Base-by-base conservation (phyloP, 2,888 invertebrate species). In the Diarsia brunnea region DNA sequence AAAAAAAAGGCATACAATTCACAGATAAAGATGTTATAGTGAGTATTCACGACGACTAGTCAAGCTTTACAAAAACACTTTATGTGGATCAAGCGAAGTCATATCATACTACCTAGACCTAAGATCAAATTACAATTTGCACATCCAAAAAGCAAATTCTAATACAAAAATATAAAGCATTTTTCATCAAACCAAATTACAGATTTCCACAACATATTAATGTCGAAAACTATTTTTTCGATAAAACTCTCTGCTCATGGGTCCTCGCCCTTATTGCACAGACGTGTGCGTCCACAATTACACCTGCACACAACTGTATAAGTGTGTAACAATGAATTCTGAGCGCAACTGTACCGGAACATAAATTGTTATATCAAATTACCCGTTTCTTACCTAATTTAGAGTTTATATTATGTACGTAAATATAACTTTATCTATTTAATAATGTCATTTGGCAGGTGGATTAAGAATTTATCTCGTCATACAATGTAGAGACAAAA, bases 301-400 rank as follows among this genome's bases (percentile, higher is more conserved):
- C 66, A 67, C 55, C 45, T 67, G 47, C 63, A 53, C 65, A 38
- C 19, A 21, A 69, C 31, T 45, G 61, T 43, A 64, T 27, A 4
- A 70, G 79, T 81, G 76, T 84, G 81, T 87, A 76, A 87, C 83
- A 88, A 86, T 85, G 87, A 84, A 76, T 79, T 86, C 84, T 67
- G 73, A 76, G 69, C 78, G 76, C 86, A 86, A 89, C 84, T 91
- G 90, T 91, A 90, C 89, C 90, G 88, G 88, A 89, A 91, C 91
- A 86, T 87, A 87, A 86, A 85, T 84, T 85, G 75, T 84, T 87
- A 76, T 88, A 86, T 88, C 84, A 88, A 90, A 91, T 91, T 90
- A 88, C 90, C 75, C 73, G 83, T 87, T 83, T 79, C 87, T 86
- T 88, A 79, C 84, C 80, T 87, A 86, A 89, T 86, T 85, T 84